Evolutionary conservation across 1,140 invertebrate species (phyloP).

Genomic region (Nasonia vitripennis): DNA sequence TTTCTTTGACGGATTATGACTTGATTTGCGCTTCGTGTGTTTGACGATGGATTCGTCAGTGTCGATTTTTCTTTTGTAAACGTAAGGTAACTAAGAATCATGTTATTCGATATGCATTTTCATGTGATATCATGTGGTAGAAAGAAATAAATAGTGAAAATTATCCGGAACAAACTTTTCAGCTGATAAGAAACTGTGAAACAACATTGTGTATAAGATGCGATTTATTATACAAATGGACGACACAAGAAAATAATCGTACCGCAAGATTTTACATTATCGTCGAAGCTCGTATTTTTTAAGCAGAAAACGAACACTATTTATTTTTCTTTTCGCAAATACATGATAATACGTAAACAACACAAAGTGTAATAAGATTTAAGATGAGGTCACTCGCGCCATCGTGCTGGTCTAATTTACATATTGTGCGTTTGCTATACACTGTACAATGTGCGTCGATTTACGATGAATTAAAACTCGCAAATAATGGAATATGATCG

Average conservation of each 20-base stretch:
- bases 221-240: background rate
- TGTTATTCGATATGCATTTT: slow-evolving; percentile 17
- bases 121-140: slow-evolving; percentile 22
- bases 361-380: background rate
- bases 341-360: background rate
- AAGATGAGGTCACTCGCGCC: background rate
- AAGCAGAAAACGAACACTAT: background rate
- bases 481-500: slow-evolving; percentile 2
- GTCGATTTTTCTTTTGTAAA: background rate
- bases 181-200: background rate
- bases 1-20: background rate
- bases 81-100: slow-evolving; percentile 2
- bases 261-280: background rate
- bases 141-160: background rate
- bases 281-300: background rate
- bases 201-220: background rate
- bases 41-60: background rate
- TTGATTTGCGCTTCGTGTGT: background rate
- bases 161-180: background rate
- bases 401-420: background rate
- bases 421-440: background rate
- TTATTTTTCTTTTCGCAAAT: background rate
- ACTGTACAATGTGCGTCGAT: background rate
- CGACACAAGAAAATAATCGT: background rate
- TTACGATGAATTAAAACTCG: background rate